Evolutionary conservation across 2,797 vertebrate species (phyloP).

Genomic region (Phoebastria nigripes): DNA sequence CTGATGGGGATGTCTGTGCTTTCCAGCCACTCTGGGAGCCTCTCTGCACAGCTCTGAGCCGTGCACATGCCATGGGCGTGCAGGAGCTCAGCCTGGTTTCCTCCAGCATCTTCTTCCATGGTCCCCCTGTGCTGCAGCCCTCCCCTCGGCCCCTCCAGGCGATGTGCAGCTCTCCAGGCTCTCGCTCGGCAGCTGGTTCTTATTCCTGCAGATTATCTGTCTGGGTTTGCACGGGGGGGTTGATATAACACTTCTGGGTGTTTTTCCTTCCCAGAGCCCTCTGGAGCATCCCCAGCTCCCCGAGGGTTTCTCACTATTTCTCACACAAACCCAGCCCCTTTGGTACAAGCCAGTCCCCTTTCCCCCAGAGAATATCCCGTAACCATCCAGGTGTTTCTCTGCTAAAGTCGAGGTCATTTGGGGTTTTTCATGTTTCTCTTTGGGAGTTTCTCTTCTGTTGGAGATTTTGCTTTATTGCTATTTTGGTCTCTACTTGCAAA

Average conservation of each 20-base stretch:
- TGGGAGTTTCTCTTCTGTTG: background rate
- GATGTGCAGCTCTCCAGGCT: background rate
- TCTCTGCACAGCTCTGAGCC: background rate
- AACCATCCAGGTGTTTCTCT: background rate
- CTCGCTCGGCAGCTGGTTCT: rapidly evolving
- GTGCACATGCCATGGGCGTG: rapidly evolving
- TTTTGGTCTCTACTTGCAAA: background rate
- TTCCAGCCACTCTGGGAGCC: background rate
- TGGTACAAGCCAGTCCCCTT: background rate
- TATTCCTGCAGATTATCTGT: background rate
- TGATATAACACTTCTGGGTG: background rate
- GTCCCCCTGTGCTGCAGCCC: background rate
- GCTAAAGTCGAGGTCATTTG: background rate
- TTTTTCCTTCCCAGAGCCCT: background rate
- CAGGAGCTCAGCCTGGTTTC: background rate
- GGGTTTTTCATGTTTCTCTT: background rate
- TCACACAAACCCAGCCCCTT: background rate
- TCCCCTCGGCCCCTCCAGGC: rapidly evolving
- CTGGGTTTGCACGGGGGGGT: background rate
- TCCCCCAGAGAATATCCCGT: background rate
- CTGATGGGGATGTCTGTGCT: background rate
- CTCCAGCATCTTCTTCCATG: background rate
- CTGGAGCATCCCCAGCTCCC: background rate
- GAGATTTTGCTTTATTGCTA: background rate
- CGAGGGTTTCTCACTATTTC: rapidly evolving